Evolutionary conservation across 2,888 invertebrate species (phyloP).

Genomic region (Leptinotarsa tumamoca): DNA sequence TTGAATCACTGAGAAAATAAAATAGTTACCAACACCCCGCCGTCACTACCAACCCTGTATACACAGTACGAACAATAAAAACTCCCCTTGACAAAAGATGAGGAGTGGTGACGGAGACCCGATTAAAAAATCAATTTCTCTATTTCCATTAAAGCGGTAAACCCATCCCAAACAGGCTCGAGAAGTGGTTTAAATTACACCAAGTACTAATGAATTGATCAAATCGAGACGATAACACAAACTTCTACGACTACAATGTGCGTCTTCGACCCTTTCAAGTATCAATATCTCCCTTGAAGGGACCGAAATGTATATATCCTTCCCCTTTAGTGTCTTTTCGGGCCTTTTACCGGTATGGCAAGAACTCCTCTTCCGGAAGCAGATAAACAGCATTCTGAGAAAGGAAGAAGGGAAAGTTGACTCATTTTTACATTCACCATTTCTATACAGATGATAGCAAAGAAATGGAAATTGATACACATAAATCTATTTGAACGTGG

Average conservation of each 20-base stretch:
- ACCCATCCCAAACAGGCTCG: not conserved
- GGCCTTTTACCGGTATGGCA: constrained; percentile 39
- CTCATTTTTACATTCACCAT: constrained; percentile 6
- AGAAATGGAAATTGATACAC: not conserved
- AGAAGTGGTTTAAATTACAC: constrained; percentile 28
- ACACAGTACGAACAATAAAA: not conserved
- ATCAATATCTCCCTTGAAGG: constrained; percentile 39
- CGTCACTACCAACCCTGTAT: not conserved
- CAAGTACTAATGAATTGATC: constrained; percentile 30
- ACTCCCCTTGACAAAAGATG: not conserved
- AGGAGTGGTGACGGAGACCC: not conserved
- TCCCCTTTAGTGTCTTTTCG: constrained; percentile 43
- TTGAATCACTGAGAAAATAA: not conserved
- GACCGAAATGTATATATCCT: constrained; percentile 40
- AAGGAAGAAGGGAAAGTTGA: constrained; percentile 32
- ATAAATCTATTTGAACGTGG: not conserved
- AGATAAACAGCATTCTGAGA: constrained; percentile 39
- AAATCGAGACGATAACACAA: constrained; percentile 28
- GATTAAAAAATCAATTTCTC: constrained; percentile 9
- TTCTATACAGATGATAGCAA: not conserved
- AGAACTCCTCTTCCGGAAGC: constrained; percentile 37
- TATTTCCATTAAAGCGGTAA: constrained; percentile 12
- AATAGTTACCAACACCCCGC: not conserved
- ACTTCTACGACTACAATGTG: constrained; percentile 25
- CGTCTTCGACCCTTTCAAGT: constrained; percentile 36